These are phyloP conservation scores for Tychaedon coryphoeus DNA, from an alignment of 2,113 vertebrate species.

Conservation along the genomic window DNA sequence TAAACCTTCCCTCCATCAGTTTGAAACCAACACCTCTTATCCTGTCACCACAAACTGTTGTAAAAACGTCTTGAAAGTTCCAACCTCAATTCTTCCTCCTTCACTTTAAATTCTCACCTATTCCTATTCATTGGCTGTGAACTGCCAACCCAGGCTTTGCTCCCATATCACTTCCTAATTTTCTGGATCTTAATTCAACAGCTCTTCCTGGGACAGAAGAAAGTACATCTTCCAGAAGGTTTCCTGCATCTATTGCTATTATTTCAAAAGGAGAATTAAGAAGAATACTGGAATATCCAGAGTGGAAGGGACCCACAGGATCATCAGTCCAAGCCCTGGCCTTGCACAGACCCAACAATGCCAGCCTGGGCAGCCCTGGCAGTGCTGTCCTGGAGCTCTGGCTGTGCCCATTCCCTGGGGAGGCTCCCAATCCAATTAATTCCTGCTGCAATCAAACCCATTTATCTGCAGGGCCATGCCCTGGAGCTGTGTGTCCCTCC, in stretches of 20 bases:
- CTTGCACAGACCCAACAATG: neutral
- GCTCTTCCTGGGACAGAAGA: neutral
- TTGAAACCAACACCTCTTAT: neutral
- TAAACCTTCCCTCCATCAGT: neutral
- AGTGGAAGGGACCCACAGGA: neutral
- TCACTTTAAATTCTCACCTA: neutral
- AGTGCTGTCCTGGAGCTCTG: neutral
- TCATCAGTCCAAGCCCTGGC: rapidly evolving
- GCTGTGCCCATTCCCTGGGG: neutral
- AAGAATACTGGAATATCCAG: neutral
- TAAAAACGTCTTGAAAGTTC: neutral
- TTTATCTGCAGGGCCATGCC: neutral
- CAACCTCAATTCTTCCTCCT: neutral
- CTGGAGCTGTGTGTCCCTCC: neutral
- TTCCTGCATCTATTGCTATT: neutral
- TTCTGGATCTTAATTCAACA: neutral
- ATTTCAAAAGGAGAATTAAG: neutral
- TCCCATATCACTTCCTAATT: neutral
- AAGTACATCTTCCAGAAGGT: neutral
- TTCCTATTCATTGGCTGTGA: neutral
- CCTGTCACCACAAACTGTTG: too few relatives aligned
- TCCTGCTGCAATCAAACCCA: neutral
- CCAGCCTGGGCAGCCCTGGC: neutral
- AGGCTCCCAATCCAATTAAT: neutral
- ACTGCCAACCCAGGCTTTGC: neutral